Percentiles rank a stretch among this genome's conserved stretches.
Evolutionary conservation across 1,140 invertebrate species (phyloP).

Genomic region (Pachypeltis micranthus): DNA sequence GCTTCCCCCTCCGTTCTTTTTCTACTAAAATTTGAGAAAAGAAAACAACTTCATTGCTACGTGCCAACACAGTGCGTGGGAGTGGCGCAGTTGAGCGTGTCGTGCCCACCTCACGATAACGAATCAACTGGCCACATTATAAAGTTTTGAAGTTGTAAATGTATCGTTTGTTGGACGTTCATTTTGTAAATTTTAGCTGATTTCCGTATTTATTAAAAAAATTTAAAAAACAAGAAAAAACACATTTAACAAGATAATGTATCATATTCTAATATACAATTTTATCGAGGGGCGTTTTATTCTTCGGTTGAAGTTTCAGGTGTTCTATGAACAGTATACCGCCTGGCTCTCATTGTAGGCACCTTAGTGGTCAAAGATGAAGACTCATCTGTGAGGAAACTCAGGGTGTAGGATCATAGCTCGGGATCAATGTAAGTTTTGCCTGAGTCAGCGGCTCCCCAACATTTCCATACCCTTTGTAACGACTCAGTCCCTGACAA

Average conservation of each 20-base stretch:
- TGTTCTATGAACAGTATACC: no score
- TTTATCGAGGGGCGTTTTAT: no score
- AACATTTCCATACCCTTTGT: no score
- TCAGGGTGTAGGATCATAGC: no score
- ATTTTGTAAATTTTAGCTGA: slow-evolving; percentile 16
- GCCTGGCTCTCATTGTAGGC: no score
- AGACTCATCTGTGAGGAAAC: no score
- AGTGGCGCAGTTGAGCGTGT: background rate
- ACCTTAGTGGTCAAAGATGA: no score
- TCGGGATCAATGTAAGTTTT: no score
- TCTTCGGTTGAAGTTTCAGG: no score
- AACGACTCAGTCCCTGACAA: no score
- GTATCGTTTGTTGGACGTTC: slow-evolving; percentile 13
- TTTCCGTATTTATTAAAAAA: slow-evolving; percentile 16
- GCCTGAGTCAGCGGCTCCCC: no score
- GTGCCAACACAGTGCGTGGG: background rate
- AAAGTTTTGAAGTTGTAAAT: slow-evolving; percentile 18
- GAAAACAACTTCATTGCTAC: slow-evolving; percentile 2
- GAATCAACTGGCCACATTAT: slow-evolving; percentile 9
- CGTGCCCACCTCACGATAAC: background rate
- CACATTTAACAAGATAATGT: slow-evolving; percentile 1
- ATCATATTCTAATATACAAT: slow-evolving; percentile 15
- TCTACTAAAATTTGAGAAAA: background rate
- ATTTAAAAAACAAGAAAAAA: slow-evolving; percentile 13
- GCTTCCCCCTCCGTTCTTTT: background rate